Base-by-base conservation (phyloP, 2,113 vertebrate genomes). In the Anguilla rostrata region DNA sequence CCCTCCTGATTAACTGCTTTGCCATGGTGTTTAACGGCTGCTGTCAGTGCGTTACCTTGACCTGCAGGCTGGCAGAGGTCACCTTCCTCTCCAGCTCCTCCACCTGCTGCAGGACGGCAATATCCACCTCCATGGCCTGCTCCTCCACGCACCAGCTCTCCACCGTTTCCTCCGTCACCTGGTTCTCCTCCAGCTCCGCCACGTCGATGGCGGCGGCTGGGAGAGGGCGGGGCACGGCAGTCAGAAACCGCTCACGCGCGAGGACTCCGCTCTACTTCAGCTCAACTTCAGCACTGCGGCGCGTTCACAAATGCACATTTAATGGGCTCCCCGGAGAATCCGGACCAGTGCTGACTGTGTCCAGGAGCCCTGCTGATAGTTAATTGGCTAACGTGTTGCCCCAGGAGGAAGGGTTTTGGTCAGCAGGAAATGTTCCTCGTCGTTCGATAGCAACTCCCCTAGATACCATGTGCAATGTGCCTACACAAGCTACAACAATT, bases 101-200 rank as follows among this genome's bases (percentile, higher is more conserved):
- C 84, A 99, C 97, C 91, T 98, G 97, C 89, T 96, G 97, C 90
- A 99, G 97, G 90, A 97, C 91, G 87, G 91, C 91, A 89, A 98
- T 94, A 91, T 99, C 98, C 93, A 96, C 94, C 91, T 98, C 97
- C 96, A 98, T 97, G 75, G 97, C 97, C 92, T 98, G 97, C 83
- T 98, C 96, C 94, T 99, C 98, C 88, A 98, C 93, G 89, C 97
- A 98, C 98, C 98, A 99, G 91, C 94, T 95, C 88, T 97, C 96
- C 90, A 99, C 93, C 20, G 94, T 93, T 89, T 97, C 95, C 89
- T 92, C 95, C 88, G 95, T 96, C 90, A 97, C 92, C 88, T 96
- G 95, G 90, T 95, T 96, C 91, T 96, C 95, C 93, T 97, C 96
- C 88, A 96, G 95, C 92, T 95, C 94, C 87, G 89, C 94, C 92